Percentiles rank a stretch among this genome's conserved stretches.
phyloP scores from a whole-genome alignment of 2,113 vertebrate species.

The Daboia siamensis region DNA sequence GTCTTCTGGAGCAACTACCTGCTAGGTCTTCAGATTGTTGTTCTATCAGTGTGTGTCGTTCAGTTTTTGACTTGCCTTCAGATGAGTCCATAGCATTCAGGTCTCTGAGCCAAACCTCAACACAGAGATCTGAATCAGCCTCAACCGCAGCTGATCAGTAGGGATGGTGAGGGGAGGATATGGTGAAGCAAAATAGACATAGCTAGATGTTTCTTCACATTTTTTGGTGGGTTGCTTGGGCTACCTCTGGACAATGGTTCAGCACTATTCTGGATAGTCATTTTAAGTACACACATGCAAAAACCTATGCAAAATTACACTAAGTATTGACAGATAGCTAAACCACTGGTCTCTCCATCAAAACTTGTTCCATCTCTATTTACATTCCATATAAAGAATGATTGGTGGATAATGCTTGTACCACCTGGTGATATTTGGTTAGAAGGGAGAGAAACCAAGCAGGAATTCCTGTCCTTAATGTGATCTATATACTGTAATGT shows the following conservation, averaged over 20 bases:
- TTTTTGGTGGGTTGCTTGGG: neutral
- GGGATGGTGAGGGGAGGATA: neutral
- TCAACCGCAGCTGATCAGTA: neutral
- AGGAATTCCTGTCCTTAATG: neutral
- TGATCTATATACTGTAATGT: neutral
- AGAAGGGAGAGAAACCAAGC: neutral
- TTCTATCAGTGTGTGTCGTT: neutral
- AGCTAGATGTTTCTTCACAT: neutral
- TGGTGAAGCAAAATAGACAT: neutral
- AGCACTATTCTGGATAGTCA: neutral
- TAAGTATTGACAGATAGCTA: neutral
- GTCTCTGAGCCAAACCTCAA: neutral
- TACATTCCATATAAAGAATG: neutral
- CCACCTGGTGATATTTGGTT: neutral
- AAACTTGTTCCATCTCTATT: neutral
- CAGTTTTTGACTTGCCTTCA: neutral
- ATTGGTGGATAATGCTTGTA: neutral
- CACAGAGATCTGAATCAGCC: neutral
- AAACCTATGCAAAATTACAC: neutral
- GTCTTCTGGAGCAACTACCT: neutral
- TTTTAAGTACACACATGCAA: neutral
- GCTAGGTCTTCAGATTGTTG: neutral
- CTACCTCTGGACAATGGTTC: neutral
- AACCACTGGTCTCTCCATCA: neutral
- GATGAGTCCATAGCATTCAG: neutral